Conservation (phyloP, 92 coral and sea anemone species). For the Plumapathes pennacea region DNA sequence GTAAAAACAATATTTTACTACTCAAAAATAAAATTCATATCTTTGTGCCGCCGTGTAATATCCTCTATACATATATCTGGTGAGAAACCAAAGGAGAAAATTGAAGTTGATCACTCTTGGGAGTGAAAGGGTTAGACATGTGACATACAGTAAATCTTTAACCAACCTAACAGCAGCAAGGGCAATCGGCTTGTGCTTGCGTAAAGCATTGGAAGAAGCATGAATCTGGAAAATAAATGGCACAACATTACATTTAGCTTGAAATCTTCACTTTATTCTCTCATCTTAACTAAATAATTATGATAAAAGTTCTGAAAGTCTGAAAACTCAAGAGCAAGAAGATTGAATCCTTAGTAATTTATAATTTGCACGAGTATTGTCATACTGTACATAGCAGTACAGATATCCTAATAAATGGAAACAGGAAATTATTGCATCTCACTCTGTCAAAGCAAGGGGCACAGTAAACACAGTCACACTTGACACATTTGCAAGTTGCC, state of each 20-base stretch:
- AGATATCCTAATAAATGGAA: neutral
- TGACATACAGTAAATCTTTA: too few relatives aligned
- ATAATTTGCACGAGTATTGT: too few relatives aligned
- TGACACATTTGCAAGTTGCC: conserved; percentile 77
- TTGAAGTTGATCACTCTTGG: too few relatives aligned
- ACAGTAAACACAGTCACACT: conserved; percentile 89
- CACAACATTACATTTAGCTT: too few relatives aligned
- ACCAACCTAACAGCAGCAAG: conserved; percentile 54
- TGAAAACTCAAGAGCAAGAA: too few relatives aligned
- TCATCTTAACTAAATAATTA: too few relatives aligned
- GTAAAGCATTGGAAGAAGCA: conserved; percentile 71
- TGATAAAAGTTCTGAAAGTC: too few relatives aligned
- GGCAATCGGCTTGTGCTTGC: conserved; percentile 76
- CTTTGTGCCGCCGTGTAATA: neutral
- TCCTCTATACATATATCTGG: neutral
- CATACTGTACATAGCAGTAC: too few relatives aligned
- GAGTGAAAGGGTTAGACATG: too few relatives aligned
- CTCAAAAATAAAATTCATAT: neutral
- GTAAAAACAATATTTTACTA: too few relatives aligned
- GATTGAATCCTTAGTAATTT: too few relatives aligned
- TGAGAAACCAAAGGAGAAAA: neutral
- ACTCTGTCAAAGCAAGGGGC: conserved; percentile 81
- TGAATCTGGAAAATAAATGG: conserved; percentile 57
- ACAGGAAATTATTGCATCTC: neutral
- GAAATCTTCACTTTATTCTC: too few relatives aligned